Base-by-base conservation (phyloP, 2,113 vertebrate genomes). In the Tachysurus vachellii region DNA sequence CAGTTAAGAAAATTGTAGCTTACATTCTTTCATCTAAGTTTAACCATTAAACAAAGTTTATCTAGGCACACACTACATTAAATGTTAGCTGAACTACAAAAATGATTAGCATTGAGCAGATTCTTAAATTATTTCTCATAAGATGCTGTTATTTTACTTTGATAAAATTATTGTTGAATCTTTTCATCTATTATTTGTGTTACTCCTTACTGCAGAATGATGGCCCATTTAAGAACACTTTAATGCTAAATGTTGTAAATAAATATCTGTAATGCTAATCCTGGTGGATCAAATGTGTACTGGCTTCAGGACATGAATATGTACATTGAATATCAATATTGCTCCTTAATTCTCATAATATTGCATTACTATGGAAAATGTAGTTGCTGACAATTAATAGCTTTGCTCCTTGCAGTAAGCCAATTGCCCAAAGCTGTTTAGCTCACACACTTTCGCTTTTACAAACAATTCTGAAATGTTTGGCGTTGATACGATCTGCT, bases 401-500 rank as follows among this genome's bases (percentile, higher is more conserved):
- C 42, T 50, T 79, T 56, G 50, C 50, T 54, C 31, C 28, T 17
- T 19, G 14, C 17, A 57, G 76, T 80, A 80, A 80, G 7, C 50
- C 8, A 80, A 21, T 59, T 80, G 54, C 21, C 28, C 17, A 80
- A 59, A 59, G 36, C 31, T 36, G 31, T 80, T 44, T 75, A 75
- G 11, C 19, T 36, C 26, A 42, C 36, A 85, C 12, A 75, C 54
- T 59, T 71, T 73, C 3, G 19, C 19, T n/a, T 73, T 14, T 84
- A 31, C 50, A 56, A 56, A 57, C 54, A 75, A 26, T 75, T 59
- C 53, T 76, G 70, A 84, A 87, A 44, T 59, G 7, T 42, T 82
- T 26, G 85, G 11, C 7, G 11, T 54, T 71, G 71, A 88, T 88
- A 75, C 3, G 70, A 83, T 89, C 59, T 61, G 31, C 59, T 44